These are phyloP conservation scores for Caenorhabditis sp. DNA, from an alignment of 2,888 invertebrate genomes.

Conservation along the genomic window DNA sequence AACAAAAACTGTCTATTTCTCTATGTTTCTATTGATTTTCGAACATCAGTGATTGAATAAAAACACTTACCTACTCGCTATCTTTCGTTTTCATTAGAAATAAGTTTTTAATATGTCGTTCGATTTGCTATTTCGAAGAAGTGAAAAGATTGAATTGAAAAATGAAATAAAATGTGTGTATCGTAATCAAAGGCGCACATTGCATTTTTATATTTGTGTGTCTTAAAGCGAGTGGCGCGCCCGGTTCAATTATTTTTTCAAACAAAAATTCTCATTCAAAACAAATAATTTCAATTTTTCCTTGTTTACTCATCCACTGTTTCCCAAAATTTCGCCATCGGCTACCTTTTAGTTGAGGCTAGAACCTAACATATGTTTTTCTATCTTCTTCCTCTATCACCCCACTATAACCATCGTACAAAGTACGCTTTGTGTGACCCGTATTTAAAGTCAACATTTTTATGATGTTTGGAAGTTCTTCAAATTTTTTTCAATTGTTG, in stretches of 20 bases:
- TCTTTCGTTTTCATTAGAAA: not conserved
- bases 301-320: not conserved
- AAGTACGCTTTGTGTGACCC: not conserved
- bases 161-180: not conserved
- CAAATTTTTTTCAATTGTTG: not conserved
- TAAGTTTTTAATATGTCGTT: not conserved
- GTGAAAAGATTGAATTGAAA: not conserved
- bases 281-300: not conserved
- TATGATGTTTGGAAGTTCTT: not conserved
- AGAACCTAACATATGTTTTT: conserved; percentile 19
- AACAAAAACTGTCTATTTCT: conserved; percentile 11
- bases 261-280: not conserved
- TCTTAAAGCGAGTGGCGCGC: too few species aligned
- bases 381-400: conserved; percentile 19
- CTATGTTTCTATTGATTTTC: conserved; percentile 12
- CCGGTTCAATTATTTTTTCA: too few species aligned
- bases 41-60: not conserved
- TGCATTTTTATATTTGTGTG: too few species aligned
- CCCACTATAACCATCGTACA: conserved; percentile 1
- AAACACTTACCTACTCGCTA: not conserved
- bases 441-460: not conserved
- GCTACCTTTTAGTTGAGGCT: conserved; percentile 1
- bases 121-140: not conserved
- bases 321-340: not conserved
- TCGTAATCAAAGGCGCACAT: too few species aligned